A percentile compares a stretch with the other conserved stretches of the same genome.
These are phyloP conservation scores for Drosophila anomelani DNA, from an alignment of 2,888 invertebrate species.

Conservation along the genomic window DNA sequence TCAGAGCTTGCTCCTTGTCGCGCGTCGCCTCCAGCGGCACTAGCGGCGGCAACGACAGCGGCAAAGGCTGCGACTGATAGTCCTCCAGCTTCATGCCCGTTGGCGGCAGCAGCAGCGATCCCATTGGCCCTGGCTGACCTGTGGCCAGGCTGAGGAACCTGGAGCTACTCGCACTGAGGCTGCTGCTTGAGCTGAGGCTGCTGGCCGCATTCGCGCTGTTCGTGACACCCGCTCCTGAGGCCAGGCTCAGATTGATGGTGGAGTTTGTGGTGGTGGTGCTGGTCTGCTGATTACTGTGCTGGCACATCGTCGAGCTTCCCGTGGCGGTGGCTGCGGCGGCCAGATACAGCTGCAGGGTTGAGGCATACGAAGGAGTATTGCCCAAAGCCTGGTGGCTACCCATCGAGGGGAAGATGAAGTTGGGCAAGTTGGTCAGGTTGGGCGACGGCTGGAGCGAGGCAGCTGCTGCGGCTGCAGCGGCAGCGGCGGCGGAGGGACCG, in stretches of 20 bases:
- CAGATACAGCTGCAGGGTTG: conserved; percentile 88
- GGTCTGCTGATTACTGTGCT: conserved; percentile 86
- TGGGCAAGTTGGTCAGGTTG: conserved; percentile 61
- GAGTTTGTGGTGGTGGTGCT: conserved; percentile 76
- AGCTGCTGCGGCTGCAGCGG: conserved; percentile 61
- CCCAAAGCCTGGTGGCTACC: conserved; percentile 77
- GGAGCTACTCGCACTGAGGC: conserved; percentile 73
- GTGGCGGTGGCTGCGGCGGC: conserved; percentile 81
- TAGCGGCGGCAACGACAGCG: conserved; percentile 59
- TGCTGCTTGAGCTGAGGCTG: conserved; percentile 59
- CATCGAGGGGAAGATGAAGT: conserved; percentile 82
- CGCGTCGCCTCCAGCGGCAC: conserved; percentile 59
- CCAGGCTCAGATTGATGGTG: conserved; percentile 78
- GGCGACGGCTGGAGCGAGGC: conserved; percentile 75
- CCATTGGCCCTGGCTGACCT: conserved; percentile 55
- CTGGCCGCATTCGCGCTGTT: conserved; percentile 72
- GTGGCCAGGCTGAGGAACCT: conserved; percentile 75
- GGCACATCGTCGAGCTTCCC: conserved; percentile 85
- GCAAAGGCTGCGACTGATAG: conserved; percentile 82
- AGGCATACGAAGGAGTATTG: conserved; percentile 76
- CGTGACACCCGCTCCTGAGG: conserved; percentile 65
- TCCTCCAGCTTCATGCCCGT: conserved; percentile 90
- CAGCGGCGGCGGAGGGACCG: conserved; percentile 46
- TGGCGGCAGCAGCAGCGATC: conserved; percentile 71
- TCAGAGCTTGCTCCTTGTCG: conserved; percentile 76